Evolutionary conservation across 2,113 vertebrate species (phyloP).

Genomic region (Pagrus major): DNA sequence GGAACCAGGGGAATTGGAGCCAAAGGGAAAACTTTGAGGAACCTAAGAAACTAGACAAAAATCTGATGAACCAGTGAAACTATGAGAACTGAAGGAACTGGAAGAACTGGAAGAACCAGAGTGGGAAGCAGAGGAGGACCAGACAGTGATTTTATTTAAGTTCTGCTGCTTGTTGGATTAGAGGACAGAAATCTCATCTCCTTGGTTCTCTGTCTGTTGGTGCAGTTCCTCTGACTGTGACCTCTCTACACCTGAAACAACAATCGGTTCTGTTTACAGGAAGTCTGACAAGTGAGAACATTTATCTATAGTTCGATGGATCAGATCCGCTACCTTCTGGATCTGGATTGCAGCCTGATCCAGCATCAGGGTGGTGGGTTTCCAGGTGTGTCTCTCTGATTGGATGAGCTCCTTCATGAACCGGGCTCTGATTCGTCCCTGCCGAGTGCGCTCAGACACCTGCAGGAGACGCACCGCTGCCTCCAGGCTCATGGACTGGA

Average conservation of each 20-base stretch:
- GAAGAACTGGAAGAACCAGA: neutral
- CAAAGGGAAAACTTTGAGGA: neutral
- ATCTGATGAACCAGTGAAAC: neutral
- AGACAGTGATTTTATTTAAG: too few species aligned
- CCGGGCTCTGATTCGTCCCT: slow-evolving; percentile 2
- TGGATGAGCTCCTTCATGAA: neutral
- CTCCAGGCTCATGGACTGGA: neutral
- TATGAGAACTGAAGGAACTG: too few species aligned
- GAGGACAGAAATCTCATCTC: neutral
- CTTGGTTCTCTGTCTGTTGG: neutral
- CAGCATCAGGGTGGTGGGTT: neutral
- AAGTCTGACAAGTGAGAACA: too few species aligned
- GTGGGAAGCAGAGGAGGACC: too few species aligned
- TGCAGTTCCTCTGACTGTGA: neutral
- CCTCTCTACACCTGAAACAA: slow-evolving; percentile 15
- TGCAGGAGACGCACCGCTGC: neutral
- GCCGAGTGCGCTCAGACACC: neutral
- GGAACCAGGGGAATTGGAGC: neutral
- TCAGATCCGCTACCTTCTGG: slow-evolving; percentile 15
- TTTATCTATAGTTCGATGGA: too few species aligned
- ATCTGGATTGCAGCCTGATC: neutral
- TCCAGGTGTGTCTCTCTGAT: neutral
- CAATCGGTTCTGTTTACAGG: neutral
- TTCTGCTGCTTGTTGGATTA: too few species aligned
- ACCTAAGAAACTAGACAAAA: neutral